Evolutionary conservation across 2,888 invertebrate species (phyloP).

Genomic region (Tenthredo mesomela): DNA sequence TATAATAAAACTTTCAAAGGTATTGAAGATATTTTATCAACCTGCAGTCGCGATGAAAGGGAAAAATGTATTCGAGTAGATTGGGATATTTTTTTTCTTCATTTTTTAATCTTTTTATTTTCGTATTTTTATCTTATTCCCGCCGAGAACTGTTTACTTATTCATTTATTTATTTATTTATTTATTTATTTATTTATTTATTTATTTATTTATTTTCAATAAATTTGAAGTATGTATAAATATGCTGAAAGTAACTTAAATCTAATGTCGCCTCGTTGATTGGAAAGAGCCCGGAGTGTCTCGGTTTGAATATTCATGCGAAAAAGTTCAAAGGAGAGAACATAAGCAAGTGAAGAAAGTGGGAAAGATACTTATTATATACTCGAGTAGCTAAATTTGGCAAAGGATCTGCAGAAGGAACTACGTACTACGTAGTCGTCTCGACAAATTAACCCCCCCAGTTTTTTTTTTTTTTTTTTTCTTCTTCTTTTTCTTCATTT

Average conservation of each 20-base stretch:
- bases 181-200: neutral
- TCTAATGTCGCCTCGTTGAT: constrained; percentile 15
- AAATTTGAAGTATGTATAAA: neutral
- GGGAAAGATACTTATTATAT: constrained; percentile 8
- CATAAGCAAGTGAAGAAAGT: neutral
- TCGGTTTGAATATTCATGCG: constrained; percentile 19
- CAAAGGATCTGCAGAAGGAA: neutral
- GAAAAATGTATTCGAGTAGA: neutral
- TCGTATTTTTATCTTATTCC: neutral
- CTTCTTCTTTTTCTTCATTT: neutral
- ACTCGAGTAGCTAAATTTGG: neutral
- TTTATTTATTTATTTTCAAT: neutral
- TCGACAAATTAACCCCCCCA: constrained; percentile 1
- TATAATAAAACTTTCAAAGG: too few relatives aligned
- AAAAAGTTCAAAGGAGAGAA: constrained; percentile 19
- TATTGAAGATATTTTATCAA: too few relatives aligned
- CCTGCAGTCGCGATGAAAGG: neutral
- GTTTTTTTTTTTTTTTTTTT: neutral
- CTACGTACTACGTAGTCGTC: neutral
- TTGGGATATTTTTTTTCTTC: neutral
- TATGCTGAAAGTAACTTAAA: neutral
- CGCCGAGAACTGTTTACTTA: neutral
- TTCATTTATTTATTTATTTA: neutral
- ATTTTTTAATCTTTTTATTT: neutral
- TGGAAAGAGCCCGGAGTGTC: neutral